Evolutionary conservation across 2,113 vertebrate genomes (phyloP).

Genomic region (Neofelis nebulosa): DNA sequence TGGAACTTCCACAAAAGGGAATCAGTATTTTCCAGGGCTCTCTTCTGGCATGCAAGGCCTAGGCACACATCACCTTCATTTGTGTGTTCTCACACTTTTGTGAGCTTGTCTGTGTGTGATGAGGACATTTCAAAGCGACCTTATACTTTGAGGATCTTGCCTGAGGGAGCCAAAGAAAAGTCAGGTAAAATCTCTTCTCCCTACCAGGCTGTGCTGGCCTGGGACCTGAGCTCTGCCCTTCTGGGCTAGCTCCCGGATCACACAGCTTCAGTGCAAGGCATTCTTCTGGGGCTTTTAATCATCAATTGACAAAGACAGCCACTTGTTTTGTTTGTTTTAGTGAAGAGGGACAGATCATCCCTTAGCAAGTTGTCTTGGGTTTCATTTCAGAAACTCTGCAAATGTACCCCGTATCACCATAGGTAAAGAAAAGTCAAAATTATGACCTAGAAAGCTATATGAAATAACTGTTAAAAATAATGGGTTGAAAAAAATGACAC

Average conservation of each 20-base stretch:
- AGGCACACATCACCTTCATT: neutral
- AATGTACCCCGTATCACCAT: conserved; percentile 45
- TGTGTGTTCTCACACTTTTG: neutral
- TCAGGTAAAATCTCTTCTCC: neutral
- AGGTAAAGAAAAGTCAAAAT: conserved; percentile 61
- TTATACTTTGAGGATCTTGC: neutral
- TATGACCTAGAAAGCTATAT: conserved; percentile 50
- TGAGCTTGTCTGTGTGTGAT: neutral
- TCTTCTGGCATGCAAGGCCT: neutral
- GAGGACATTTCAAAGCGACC: neutral
- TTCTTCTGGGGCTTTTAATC: conserved; percentile 58
- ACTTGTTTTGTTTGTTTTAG: conserved; percentile 46
- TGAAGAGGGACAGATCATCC: conserved; percentile 52
- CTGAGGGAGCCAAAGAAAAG: conserved; percentile 25
- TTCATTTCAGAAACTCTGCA: conserved; percentile 62
- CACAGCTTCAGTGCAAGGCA: neutral
- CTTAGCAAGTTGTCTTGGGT: conserved; percentile 52
- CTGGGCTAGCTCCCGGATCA: neutral
- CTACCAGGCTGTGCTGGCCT: neutral
- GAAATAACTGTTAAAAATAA: conserved; percentile 47
- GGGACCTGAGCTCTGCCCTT: neutral
- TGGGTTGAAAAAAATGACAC: conserved; percentile 61
- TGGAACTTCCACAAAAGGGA: neutral
- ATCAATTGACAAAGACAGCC: conserved; percentile 32
- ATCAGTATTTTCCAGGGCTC: neutral